Evolutionary conservation across 2,797 vertebrate species (phyloP), one percentile per base, ranked within the genome.

Genomic region (Spheniscus humboldti): DNA sequence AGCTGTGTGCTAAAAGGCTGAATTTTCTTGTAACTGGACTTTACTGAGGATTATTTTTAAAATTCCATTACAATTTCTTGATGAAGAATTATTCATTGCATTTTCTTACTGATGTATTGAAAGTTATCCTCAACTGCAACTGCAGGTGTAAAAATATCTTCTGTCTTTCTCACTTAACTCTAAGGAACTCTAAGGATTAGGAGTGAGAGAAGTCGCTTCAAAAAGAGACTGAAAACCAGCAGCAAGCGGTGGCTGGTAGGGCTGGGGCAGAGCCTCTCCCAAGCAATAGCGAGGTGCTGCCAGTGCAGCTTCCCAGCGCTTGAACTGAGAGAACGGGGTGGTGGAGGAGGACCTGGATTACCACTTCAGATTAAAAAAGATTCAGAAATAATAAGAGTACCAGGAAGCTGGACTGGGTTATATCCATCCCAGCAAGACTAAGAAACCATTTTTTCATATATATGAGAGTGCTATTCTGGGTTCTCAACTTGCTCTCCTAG

Each of bases 211-310:
- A 60, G 14, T 66, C 68, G 8, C 28, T 92, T 85, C 17, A 60
- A 74, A 88, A 59, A 13, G 6, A 23, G 30, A 8, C 11, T 11
- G 43, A 82, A 81, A 87, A 47, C 9, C 9, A 35, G 8, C 14
- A 60, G n/a, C 9, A 59, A 55, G n/a, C 20, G 13, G 3, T 55
- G 22, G 9, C 37, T 76, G 37, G 7, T 16, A 43, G 18, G 17
- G 7, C 24, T 66, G n/a, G 4, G 22, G 11, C 20, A 84, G 16
- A 47, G 16, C 14, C 27, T 75, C 13, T 88, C 45, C 23, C 4
- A 30, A 8, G 24, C 1, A 3, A n/a, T 9, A 35, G 12, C 1
- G 1, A 33, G 3, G 10, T 41, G 7, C 15, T 68, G 15, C 14
- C 33, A 47, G 8, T 50, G 31, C 24, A 79, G 13, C 10, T 76